These are phyloP conservation scores for Mythimna albipuncta DNA, from an alignment of 2,888 invertebrate species.

Conservation along the genomic window DNA sequence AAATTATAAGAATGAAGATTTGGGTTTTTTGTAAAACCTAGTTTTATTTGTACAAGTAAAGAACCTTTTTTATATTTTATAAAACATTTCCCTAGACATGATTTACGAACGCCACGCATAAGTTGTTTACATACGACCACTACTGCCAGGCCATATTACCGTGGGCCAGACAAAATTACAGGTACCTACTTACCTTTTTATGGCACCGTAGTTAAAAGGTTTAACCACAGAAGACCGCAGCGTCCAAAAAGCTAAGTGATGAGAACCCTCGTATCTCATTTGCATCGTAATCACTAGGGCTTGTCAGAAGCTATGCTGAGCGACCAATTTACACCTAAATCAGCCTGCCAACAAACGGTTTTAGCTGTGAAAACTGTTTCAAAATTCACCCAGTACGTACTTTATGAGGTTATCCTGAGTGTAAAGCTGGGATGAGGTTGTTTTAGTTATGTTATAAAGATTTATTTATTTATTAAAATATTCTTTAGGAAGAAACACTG, in stretches of 20 bases:
- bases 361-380: conserved; percentile 2
- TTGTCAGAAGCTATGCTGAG: conserved; percentile 22
- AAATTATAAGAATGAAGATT: no score
- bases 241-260: conserved; percentile 14
- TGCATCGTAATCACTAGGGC: conserved; percentile 45
- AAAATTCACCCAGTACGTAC: not conserved
- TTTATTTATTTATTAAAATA: not conserved
- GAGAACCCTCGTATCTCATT: conserved; percentile 35
- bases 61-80: no score
- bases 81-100: no score
- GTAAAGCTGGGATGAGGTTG: not conserved
- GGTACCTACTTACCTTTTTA: not conserved
- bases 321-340: conserved; percentile 45
- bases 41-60: no score
- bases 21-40: no score
- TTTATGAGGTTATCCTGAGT: conserved; percentile 9
- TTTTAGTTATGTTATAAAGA: not conserved
- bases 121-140: not conserved
- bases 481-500: not conserved
- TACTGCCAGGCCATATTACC: no score
- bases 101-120: not conserved
- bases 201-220: conserved; percentile 8
- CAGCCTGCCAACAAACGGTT: conserved; percentile 1
- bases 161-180: conserved; percentile 15
- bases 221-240: not conserved